Base-by-base conservation (phyloP, 2,113 vertebrate genomes). In the Pyxicephalus adspersus region DNA sequence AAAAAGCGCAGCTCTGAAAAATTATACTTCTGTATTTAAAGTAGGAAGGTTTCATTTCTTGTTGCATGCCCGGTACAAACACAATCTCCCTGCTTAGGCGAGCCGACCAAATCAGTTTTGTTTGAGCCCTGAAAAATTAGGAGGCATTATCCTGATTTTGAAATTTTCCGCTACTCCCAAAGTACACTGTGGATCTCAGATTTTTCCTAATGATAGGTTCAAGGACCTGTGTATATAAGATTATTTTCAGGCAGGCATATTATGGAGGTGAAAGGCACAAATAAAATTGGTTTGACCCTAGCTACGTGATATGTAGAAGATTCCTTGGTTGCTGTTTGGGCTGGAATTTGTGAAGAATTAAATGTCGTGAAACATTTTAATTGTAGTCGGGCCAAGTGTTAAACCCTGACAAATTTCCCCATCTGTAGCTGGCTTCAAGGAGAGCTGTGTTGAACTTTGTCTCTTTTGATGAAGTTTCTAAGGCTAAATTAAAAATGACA, bases 331-430 rank as follows among this genome's bases (percentile, higher is more conserved):
- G 28, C 64, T 50, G 20, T 68, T 66, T 79, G 19, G 50, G 64
- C 20, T 67, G 64, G 64, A 78, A 67, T 55, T 67, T 55, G 52
- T 25, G 15, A 52, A 55, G 51, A 52, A 77, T 77, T 67, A 31
- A 5, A 57, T 22, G 51, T 57, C 51, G 3, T 67, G 45, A 67
- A 67, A 66, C 15, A 29, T 64, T 78, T 67, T 78, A 66, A 67
- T 78, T 78, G 26, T 78, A 67, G 64, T 34, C 23, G 2, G 64
- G 63, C 76, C 64, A 64, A 78, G 64, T 57, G 38, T 66, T 25
- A 78, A 67, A n/a, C 20, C 64, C 26, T 26, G 51, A 78, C 51
- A 34, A 66, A 66, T 67, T 55, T 28, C 51, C 25, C 51, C 31
- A 34, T 67, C 51, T 67, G 29, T 57, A 65, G 20, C 45, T 78